Conservation (phyloP, 2,888 invertebrate species). For the Patella depressa region DNA sequence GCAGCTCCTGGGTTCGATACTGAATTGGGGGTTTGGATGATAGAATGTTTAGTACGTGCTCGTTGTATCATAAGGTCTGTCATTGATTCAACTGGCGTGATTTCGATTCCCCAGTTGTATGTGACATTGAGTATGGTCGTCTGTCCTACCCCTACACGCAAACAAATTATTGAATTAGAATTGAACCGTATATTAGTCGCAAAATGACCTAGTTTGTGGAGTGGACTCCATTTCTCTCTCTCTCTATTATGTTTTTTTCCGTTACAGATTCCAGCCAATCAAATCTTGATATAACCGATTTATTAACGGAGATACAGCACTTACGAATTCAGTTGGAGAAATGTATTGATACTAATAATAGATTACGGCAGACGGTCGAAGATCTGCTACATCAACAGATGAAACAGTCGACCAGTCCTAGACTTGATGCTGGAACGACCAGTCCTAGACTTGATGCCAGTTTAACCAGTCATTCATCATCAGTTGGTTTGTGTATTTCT, state of each 20-base stretch:
- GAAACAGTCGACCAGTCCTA: not conserved
- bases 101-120: too few relatives aligned
- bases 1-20: not conserved
- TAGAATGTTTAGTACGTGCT: not conserved
- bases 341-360: conserved; percentile 52
- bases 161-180: too few relatives aligned
- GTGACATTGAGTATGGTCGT: too few relatives aligned
- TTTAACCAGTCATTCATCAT: too few relatives aligned
- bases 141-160: too few relatives aligned
- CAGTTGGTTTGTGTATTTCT: too few relatives aligned
- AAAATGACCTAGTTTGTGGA: too few relatives aligned
- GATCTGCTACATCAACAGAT: conserved; percentile 36
- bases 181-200: too few relatives aligned
- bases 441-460: too few relatives aligned
- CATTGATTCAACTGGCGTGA: too few relatives aligned
- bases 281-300: conserved; percentile 30
- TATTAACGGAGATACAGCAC: conserved; percentile 52
- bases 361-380: conserved; percentile 49
- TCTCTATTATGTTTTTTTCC: not conserved
- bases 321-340: conserved; percentile 53
- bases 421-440: too few relatives aligned
- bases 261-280: not conserved
- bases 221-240: not conserved
- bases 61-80: too few relatives aligned
- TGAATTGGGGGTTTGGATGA: not conserved